Percentiles rank a stretch among this genome's conserved stretches.
These are phyloP conservation scores for Cherax quadricarinatus DNA, from an alignment of 1,140 invertebrate species.

Conservation along the genomic window DNA sequence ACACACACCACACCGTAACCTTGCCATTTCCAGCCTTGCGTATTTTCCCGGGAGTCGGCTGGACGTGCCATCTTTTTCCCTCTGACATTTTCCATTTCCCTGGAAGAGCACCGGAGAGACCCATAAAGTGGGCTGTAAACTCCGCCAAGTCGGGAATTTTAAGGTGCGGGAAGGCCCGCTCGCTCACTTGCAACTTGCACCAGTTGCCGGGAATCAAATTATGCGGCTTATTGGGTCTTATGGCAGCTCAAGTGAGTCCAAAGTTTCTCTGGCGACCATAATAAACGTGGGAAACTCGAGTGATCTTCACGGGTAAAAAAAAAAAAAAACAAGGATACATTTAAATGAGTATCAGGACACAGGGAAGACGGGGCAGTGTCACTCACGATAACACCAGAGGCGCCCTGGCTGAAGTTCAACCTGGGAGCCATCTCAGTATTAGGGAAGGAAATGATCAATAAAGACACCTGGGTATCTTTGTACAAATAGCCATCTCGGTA, in stretches of 20 bases:
- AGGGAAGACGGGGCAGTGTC: neutral
- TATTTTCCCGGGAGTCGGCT: conserved; percentile 64
- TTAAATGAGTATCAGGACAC: conserved; percentile 35
- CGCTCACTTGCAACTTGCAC: conserved; percentile 60
- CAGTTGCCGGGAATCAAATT: conserved; percentile 64
- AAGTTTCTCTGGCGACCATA: conserved; percentile 23
- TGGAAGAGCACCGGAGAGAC: conserved; percentile 73
- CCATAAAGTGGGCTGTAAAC: conserved; percentile 73
- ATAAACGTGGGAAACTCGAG: conserved; percentile 54
- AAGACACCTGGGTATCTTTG: too few relatives aligned
- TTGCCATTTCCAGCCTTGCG: conserved; percentile 59
- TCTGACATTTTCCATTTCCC: conserved; percentile 74
- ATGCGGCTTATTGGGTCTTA: conserved; percentile 63
- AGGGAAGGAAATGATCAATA: neutral
- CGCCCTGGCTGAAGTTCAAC: neutral
- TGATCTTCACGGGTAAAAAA: neutral
- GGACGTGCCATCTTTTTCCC: conserved; percentile 73
- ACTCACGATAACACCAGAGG: too few relatives aligned
- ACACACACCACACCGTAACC: conserved; percentile 49
- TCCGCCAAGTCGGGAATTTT: conserved; percentile 70
- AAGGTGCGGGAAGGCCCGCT: conserved; percentile 42
- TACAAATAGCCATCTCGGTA: neutral
- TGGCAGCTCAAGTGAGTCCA: conserved; percentile 31
- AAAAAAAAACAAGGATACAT: conserved; percentile 11
- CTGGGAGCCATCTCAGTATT: conserved; percentile 1